phyloP scores from a whole-genome alignment of 1,140 invertebrate species.

The Chelonus insularis region DNA sequence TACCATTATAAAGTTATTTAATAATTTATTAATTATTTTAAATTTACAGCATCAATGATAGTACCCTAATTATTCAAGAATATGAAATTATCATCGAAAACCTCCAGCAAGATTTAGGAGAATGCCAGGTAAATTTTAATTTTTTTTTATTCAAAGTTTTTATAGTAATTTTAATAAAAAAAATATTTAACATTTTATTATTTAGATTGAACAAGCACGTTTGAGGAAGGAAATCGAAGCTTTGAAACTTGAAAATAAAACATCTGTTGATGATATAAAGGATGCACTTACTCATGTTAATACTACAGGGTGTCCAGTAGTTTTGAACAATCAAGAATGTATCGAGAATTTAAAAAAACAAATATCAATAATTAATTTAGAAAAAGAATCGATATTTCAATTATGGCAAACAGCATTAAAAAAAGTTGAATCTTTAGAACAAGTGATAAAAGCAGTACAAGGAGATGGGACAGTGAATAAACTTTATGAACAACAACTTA shows the following conservation, averaged over 20 bases:
- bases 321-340: slow-evolving; percentile 34
- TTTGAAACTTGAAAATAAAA: slow-evolving; percentile 40
- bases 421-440: slow-evolving; percentile 62
- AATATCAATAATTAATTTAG: slow-evolving; percentile 49
- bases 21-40: slow-evolving; percentile 15
- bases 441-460: slow-evolving; percentile 61
- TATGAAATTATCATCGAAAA: slow-evolving; percentile 38
- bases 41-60: slow-evolving; percentile 24
- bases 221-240: slow-evolving; percentile 42
- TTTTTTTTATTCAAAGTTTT: background rate
- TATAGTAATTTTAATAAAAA: background rate
- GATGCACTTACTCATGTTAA: slow-evolving; percentile 38
- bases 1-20: slow-evolving; percentile 5
- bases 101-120: slow-evolving; percentile 44
- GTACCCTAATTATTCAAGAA: slow-evolving; percentile 37
- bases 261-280: slow-evolving; percentile 30
- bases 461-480: slow-evolving; percentile 37
- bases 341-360: slow-evolving; percentile 50
- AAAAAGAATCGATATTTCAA: slow-evolving; percentile 64
- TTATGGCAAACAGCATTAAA: slow-evolving; percentile 65
- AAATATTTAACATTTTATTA: no score
- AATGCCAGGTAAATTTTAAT: slow-evolving; percentile 47
- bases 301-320: slow-evolving; percentile 33
- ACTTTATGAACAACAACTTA: slow-evolving; percentile 48
- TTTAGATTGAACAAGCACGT: slow-evolving; percentile 45